Base-by-base conservation (phyloP, 2,113 vertebrate genomes). In the Lepus americanus region DNA sequence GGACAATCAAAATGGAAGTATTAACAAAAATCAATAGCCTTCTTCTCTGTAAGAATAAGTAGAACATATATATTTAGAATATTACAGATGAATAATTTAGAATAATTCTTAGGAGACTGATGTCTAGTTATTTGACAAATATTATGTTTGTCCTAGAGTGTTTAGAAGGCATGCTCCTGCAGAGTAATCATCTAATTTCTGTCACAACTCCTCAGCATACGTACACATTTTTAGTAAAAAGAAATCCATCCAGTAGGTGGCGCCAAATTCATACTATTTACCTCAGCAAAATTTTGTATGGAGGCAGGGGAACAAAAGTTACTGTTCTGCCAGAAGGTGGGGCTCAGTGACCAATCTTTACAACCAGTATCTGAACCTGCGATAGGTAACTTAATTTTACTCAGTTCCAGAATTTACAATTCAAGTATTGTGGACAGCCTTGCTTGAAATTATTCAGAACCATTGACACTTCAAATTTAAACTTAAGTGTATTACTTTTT, bases 211-310 rank as follows among this genome's bases (percentile, higher is more conserved):
- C 61, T 69, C 5, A 55, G 31, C 22, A 36, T 74, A 2, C 22
- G 5, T 39, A 44, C 33, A 85, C 9, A 22, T 74, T 85, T 55
- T 82, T 29, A 55, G 39, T 64, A 66, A 90, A 63, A 25, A 1
- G 17, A 14, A 59, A 16, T 59, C 55, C 19, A 23, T 89, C 95
- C 96, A 95, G 87, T 66, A 96, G 95, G 77, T 94, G 97, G 97
- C 76, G 7, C 92, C 66, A 66, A 84, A 89, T 5, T 39, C 89
- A 81, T 44, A 96, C 10, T 74, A 82, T 23, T 97, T 82, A 76
- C 13, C 53, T 51, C 14, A 53, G 1, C 39, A 70, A 67, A 53
- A 31, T 19, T 81, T 53, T 61, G 31, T 29, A 67, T 14, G 0
- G 8, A 4, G 25, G 1, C 2, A 36, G 8, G 5, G 16, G 83